These are phyloP conservation scores for Aurelia aurita DNA, from an alignment of 30 jellyfish, hydroid and myxozoan species.

Conservation along the genomic window DNA sequence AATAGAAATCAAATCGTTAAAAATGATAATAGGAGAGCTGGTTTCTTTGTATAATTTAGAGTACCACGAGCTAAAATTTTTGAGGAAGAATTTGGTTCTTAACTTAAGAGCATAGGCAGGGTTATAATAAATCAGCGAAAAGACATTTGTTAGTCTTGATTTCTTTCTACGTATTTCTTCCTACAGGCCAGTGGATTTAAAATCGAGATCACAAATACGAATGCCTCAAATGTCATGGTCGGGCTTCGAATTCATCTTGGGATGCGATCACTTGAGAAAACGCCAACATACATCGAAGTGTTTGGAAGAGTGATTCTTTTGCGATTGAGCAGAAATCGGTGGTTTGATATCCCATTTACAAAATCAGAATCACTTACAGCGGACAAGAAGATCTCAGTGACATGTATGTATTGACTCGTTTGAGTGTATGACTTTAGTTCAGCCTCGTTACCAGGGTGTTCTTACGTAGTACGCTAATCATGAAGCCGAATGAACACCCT, in stretches of 20 bases:
- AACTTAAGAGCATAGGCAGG: no score
- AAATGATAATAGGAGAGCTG: no score
- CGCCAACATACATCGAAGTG: constrained; percentile 90
- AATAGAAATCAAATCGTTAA: no score
- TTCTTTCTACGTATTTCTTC: neutral
- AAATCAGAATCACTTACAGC: constrained; percentile 81
- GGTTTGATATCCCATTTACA: constrained; percentile 96
- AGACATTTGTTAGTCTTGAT: no score
- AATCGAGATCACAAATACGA: constrained; percentile 68
- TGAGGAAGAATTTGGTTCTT: no score
- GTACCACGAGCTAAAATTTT: no score
- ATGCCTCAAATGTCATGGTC: constrained; percentile 81
- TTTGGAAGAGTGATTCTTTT: constrained; percentile 84
- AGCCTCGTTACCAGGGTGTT: no score
- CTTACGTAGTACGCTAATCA: no score
- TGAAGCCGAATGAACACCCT: no score
- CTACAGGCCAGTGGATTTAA: constrained; percentile 92
- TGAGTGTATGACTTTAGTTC: no score
- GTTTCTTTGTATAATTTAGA: no score
- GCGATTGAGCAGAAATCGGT: constrained; percentile 82
- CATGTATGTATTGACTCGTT: constrained; percentile 60
- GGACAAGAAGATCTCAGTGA: constrained; percentile 74
- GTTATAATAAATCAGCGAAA: no score
- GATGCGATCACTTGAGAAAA: constrained; percentile 79
- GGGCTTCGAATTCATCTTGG: constrained; percentile 95